Evolutionary conservation across 2,888 invertebrate species (phyloP).

Genomic region (Dicyrtomina minuta): DNA sequence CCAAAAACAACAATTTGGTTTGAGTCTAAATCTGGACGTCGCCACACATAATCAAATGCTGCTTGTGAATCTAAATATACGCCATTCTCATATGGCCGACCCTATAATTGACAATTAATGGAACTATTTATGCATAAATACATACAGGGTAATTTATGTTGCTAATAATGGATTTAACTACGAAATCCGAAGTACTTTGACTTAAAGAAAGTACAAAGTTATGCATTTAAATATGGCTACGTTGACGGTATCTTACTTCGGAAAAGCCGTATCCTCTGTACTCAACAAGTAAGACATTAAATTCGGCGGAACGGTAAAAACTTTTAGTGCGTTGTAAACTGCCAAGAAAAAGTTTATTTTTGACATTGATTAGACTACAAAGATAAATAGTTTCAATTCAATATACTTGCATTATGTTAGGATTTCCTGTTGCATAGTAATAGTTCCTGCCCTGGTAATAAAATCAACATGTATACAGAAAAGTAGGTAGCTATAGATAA

Average conservation of each 20-base stretch:
- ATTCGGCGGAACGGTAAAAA: no score
- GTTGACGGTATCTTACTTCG: background rate
- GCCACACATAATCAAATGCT: slow-evolving; percentile 18
- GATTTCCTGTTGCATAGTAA: slow-evolving; percentile 2
- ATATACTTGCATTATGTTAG: no score
- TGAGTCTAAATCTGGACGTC: slow-evolving; percentile 20
- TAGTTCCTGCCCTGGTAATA: background rate
- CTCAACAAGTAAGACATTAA: slow-evolving; percentile 15
- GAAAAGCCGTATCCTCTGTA: slow-evolving; percentile 23
- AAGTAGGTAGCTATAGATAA: background rate
- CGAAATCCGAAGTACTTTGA: no score
- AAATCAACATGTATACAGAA: background rate
- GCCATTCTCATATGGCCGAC: slow-evolving; percentile 1
- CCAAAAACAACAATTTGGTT: slow-evolving; percentile 19
- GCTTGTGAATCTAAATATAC: slow-evolving; percentile 21
- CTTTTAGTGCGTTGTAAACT: no score
- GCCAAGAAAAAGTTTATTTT: no score
- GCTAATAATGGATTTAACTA: no score
- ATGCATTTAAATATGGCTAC: no score
- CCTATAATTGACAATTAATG: background rate
- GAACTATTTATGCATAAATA: no score
- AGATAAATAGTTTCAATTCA: no score
- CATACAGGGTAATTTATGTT: no score
- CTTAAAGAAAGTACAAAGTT: no score
- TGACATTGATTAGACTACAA: no score